A percentile compares a stretch with the other conserved stretches of the same genome.
Evolutionary conservation across 2,888 invertebrate species (phyloP).

Genomic region (Eupeodes luniger): DNA sequence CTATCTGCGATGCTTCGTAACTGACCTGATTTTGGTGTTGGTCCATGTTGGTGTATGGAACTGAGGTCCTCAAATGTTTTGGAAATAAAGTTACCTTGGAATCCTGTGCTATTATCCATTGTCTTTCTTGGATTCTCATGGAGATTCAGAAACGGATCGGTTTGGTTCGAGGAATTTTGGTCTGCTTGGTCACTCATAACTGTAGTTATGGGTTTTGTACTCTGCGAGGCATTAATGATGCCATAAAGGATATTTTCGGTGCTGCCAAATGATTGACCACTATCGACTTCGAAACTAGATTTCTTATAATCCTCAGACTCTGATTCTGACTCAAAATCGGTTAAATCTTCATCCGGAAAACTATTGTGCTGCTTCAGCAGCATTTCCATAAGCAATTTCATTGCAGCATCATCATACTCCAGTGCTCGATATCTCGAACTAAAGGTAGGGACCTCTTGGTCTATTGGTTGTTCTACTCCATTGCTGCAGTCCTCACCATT

Average conservation of each 20-base stretch:
- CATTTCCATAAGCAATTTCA: slow-evolving; percentile 58
- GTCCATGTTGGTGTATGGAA: slow-evolving; percentile 3
- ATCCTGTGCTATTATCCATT: neutral
- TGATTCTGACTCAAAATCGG: neutral
- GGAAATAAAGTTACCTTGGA: neutral
- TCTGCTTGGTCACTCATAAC: neutral
- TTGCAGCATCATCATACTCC: slow-evolving; percentile 44
- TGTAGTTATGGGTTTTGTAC: too few relatives aligned
- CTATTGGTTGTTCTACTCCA: neutral
- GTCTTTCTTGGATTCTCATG: neutral
- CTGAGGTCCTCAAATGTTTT: slow-evolving; percentile 19
- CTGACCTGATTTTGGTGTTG: slow-evolving; percentile 30
- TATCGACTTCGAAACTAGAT: slow-evolving; percentile 1
- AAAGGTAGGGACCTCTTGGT: neutral
- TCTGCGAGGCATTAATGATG: neutral
- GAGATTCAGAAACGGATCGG: neutral
- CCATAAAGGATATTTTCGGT: neutral
- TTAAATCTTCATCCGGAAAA: neutral
- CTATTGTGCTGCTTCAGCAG: slow-evolving; percentile 60
- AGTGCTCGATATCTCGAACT: slow-evolving; percentile 20
- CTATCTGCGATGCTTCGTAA: slow-evolving; percentile 16
- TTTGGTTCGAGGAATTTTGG: neutral
- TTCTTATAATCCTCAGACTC: neutral
- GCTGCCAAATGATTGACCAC: neutral
- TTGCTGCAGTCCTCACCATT: slow-evolving; percentile 22